phyloP scores from a whole-genome alignment of 92 coral and sea anemone genomes.

The Parazoanthus atlanticus region DNA sequence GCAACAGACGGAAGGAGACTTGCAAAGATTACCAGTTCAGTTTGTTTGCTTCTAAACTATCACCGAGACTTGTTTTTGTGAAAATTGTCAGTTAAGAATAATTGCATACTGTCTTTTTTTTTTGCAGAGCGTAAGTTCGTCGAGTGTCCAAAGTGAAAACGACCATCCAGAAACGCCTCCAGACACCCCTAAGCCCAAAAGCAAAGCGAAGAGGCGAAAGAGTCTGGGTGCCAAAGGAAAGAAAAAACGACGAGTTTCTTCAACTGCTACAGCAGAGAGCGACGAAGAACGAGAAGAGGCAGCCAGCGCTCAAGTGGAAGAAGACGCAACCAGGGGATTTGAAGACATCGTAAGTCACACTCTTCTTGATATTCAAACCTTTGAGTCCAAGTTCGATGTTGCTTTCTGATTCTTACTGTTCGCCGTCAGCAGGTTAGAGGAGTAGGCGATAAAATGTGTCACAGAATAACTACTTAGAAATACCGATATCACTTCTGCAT shows the following conservation, averaged over 20 bases:
- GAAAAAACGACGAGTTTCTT: constrained; percentile 25
- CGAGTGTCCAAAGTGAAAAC: constrained; percentile 28
- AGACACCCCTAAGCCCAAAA: constrained; percentile 21
- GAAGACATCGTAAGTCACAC: constrained; percentile 33
- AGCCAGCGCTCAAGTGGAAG: background rate
- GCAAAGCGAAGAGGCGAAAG: constrained; percentile 28
- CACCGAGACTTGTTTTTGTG: background rate
- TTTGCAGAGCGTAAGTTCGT: constrained; percentile 13
- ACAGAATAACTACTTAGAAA: too few species aligned
- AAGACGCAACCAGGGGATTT: constrained; percentile 10
- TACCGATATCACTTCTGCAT: too few species aligned
- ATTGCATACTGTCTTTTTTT: background rate
- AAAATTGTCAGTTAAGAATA: background rate
- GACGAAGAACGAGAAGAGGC: constrained; percentile 21
- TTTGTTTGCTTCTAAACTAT: background rate
- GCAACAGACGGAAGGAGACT: background rate
- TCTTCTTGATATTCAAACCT: too few species aligned
- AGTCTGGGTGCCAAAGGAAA: constrained; percentile 32
- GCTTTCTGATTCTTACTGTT: too few species aligned
- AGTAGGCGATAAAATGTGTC: too few species aligned
- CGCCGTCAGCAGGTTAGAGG: too few species aligned
- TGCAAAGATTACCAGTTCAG: too few species aligned
- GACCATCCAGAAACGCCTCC: constrained; percentile 24
- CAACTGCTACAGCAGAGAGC: constrained; percentile 23
- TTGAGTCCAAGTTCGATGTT: too few species aligned